These are phyloP conservation scores for Crotalus viridis DNA, from an alignment of 2,113 vertebrate species.

Conservation along the genomic window DNA sequence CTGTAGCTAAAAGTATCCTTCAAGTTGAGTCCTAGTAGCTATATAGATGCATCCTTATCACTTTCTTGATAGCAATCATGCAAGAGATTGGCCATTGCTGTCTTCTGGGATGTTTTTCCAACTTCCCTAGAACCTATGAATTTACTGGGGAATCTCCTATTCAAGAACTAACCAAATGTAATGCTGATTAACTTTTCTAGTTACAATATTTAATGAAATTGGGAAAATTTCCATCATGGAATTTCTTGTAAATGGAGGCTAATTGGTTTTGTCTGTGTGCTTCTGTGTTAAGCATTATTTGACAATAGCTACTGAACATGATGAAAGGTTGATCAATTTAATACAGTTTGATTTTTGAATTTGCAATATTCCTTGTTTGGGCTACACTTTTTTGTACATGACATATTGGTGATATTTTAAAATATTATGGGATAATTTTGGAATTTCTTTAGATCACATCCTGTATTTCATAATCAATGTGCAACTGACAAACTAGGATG, in stretches of 20 bases:
- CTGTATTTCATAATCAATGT: background rate
- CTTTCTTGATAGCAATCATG: background rate
- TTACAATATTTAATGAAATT: background rate
- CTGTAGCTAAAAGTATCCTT: background rate
- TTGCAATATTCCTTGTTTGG: background rate
- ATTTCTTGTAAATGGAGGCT: background rate
- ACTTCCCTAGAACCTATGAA: background rate
- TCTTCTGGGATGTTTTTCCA: background rate
- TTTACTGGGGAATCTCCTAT: background rate
- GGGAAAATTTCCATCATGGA: background rate
- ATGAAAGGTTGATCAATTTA: background rate
- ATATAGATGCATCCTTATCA: background rate
- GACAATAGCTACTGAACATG: background rate
- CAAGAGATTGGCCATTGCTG: background rate
- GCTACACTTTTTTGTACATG: background rate
- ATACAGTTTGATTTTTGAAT: background rate
- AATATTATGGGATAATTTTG: background rate
- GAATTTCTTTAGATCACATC: background rate
- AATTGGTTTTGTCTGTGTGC: background rate
- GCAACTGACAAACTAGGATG: background rate
- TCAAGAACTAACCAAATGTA: background rate
- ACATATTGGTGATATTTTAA: background rate
- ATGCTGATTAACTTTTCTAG: background rate
- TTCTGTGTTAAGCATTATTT: background rate
- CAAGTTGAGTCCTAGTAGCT: background rate